Evolutionary conservation across 2,797 vertebrate genomes (phyloP).

Genomic region (Gambelia wislizenii): DNA sequence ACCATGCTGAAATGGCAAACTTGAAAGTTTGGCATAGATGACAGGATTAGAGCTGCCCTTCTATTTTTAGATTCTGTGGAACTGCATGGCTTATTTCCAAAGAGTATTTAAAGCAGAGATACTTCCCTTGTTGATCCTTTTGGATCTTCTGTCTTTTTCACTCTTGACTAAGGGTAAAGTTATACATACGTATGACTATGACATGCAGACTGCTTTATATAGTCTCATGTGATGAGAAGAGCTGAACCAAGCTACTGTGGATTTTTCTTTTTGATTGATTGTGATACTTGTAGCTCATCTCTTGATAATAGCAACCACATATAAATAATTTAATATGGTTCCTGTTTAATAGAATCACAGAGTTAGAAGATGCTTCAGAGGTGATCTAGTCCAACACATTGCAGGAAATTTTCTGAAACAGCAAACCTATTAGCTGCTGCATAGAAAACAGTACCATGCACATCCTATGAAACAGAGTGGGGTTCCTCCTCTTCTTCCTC

Average conservation of each 20-base stretch:
- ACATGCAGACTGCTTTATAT: neutral
- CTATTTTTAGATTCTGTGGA: constrained; percentile 35
- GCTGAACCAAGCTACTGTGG: neutral
- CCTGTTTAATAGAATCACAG: neutral
- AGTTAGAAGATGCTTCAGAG: neutral
- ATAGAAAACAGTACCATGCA: neutral
- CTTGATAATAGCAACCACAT: neutral
- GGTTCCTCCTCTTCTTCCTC: too few relatives aligned
- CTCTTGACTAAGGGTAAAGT: neutral
- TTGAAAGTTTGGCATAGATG: neutral
- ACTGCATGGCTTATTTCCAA: constrained; percentile 1
- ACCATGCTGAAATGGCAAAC: constrained; percentile 4
- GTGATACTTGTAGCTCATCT: neutral
- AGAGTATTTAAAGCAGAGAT: constrained; percentile 12
- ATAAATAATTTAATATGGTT: neutral
- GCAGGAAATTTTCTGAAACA: neutral
- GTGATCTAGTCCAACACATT: neutral
- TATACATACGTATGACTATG: neutral
- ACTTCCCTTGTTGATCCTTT: neutral
- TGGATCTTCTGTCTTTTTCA: neutral
- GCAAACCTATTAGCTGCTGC: neutral
- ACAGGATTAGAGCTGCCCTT: neutral
- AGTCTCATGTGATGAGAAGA: neutral
- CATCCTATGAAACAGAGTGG: too few relatives aligned
- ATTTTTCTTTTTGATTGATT: neutral